A percentile compares a stretch with the other conserved stretches of the same genome.
phyloP scores from a whole-genome alignment of 2,797 vertebrate genomes.

The Enoplosus armatus region DNA sequence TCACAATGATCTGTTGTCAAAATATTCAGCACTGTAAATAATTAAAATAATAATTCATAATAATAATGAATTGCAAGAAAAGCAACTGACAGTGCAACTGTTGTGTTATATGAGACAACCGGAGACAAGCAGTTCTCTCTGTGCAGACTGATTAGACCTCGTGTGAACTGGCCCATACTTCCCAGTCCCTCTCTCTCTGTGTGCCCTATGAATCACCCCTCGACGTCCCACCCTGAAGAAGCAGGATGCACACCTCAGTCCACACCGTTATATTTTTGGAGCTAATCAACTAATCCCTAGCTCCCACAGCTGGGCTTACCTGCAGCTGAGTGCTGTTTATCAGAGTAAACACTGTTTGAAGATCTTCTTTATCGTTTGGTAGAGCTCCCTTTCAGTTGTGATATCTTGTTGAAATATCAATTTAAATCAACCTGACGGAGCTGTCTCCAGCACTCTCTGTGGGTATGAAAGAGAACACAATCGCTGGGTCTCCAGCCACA shows the following conservation, averaged over 20 bases:
- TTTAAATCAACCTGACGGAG: background rate
- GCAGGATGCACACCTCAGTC: slow-evolving; percentile 34
- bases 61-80: no score
- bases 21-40: background rate
- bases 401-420: background rate
- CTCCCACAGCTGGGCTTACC: slow-evolving; percentile 25
- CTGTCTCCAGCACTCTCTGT: background rate
- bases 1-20: background rate
- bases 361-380: background rate
- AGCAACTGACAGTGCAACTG: no score
- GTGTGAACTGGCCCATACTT: background rate
- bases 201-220: slow-evolving; percentile 30
- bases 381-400: background rate
- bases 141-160: slow-evolving; percentile 5
- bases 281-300: slow-evolving; percentile 36
- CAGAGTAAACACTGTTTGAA: slow-evolving; percentile 28
- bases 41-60: no score
- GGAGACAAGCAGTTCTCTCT: background rate
- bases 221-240: slow-evolving; percentile 19
- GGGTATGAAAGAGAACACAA: background rate
- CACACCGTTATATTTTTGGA: slow-evolving; percentile 53
- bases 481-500: background rate
- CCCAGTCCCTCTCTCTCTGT: background rate
- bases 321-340: slow-evolving; percentile 12
- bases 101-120: background rate